Base-by-base conservation (phyloP, 2,797 vertebrate species). In the Momotus momota region DNA sequence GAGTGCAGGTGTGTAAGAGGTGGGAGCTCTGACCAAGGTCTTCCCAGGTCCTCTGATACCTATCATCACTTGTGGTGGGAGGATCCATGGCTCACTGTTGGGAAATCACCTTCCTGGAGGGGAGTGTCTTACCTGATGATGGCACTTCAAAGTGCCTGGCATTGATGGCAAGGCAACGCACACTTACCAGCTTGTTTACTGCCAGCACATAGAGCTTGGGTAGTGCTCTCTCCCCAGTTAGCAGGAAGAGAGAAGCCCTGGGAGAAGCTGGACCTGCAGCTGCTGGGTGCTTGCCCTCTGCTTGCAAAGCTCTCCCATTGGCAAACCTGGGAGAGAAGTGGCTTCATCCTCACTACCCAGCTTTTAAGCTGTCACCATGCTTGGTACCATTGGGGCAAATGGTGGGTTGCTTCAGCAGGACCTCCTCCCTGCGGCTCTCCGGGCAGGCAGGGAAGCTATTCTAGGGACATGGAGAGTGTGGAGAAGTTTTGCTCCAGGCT, bases 31-130 rank as follows among this genome's bases (percentile, higher is more conserved):
- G 71, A 49, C 70, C 49, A 5, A n/a, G 70, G 49, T 41, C 49
- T 67, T 81, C 41, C 0, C 0, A 48, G 66, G 65, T 57, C 3
- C 25, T 35, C n/a, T 2, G 45, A 85, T 95, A 19, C 64, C 58
- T 33, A 8, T 70, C 29, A 0, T 14, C 6, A 1, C 31, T 67
- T 12, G 66, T 58, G 20, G 10, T 23, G 40, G 77, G 57, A 88
- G 73, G 65, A 55, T 46, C 40, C 54, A 21, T 0, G 0, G 12
- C 41, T 67, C 0, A 0, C 17, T 65, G 0, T 49, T 27, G 77
- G 31, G 80, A 84, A 81, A 84, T 58, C 3, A 0, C 33, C 51
- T 49, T 33, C 31, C 54, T 11, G 20, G 21, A 58, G 48, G 60
- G 58, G 11, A 35, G 2, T 35, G 81, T 58, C 78, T 45, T 2